Evolutionary conservation across 2,797 vertebrate genomes (phyloP), one percentile per base, ranked within the genome.

Genomic region (Podarcis siculus): DNA sequence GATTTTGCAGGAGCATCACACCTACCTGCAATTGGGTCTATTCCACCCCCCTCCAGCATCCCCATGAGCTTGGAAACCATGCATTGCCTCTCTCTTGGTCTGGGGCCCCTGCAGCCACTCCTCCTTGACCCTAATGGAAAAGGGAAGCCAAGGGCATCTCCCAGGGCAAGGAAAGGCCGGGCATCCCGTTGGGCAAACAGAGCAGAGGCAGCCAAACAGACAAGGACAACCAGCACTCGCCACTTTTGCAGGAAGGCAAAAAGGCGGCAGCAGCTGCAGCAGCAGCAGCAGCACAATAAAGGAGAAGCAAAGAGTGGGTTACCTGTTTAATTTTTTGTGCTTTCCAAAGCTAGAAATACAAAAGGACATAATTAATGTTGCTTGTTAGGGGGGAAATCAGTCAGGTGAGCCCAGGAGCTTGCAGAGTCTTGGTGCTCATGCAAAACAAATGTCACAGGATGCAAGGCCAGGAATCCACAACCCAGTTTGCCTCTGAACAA

Each of bases 281-380:
- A 21, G 71, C 82, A 87, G 89, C 76, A 55, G 5, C 0, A 39
- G 19, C 8, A 0, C 32, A 3, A 79, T 78, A 58, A 4, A 80
- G 30, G 0, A 1, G 39, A 9, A 86, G 25, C 2, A 4, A 5
- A 71, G 92, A 71, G 1, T 0, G 0, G 0, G 8, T 98, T 96
- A 99, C 98, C 98, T 99, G 99, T 92, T 98, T 99, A 93, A 99
- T 97, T 96, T 99, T 99, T 95, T 99, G 98, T 86, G 98, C 98
- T 91, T 97, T 96, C 98, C 98, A 99, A 92, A 99, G 98, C 98
- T 99, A 93, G 89, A 95, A 96, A 92, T 71, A 94, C 5, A 89
- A 91, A 89, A 82, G 13, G 13, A 93, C 42, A 94, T 73, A 0
- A 23, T 71, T 64, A 77, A 69, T 81, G 84, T n/a, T 49, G 58